Percentiles rank a stretch among this genome's conserved stretches.
Conservation (phyloP, 2,888 invertebrate species). For the Brassicogethes aeneus region DNA sequence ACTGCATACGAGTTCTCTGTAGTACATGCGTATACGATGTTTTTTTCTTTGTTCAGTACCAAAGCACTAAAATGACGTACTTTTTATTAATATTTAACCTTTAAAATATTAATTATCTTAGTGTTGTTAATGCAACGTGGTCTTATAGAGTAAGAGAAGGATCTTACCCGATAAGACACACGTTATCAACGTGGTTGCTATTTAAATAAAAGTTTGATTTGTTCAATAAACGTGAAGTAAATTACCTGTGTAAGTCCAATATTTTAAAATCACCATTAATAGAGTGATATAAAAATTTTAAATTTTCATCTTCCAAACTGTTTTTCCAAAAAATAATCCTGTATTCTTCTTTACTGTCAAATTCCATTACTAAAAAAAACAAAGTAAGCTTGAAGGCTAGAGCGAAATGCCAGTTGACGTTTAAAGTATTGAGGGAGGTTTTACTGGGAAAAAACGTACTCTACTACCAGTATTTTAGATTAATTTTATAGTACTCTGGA, state of each 20-base stretch:
- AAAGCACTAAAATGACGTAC: slow-evolving; percentile 47
- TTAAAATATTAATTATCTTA: slow-evolving; percentile 19
- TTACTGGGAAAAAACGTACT: too few relatives aligned
- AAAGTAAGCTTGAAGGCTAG: too few relatives aligned
- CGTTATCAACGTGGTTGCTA: too few relatives aligned
- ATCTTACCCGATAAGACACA: too few relatives aligned
- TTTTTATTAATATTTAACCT: slow-evolving; percentile 7
- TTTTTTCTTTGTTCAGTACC: slow-evolving; percentile 58
- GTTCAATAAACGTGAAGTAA: too few relatives aligned
- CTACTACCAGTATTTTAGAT: too few relatives aligned
- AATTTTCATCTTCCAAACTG: slow-evolving; percentile 63
- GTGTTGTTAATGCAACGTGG: slow-evolving; percentile 13
- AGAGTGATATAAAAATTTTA: slow-evolving; percentile 52
- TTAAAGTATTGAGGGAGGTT: too few relatives aligned
- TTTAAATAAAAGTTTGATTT: too few relatives aligned
- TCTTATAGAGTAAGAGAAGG: too few relatives aligned
- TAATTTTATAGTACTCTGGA: too few relatives aligned
- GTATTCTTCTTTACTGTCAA: slow-evolving; percentile 58
- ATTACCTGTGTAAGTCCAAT: slow-evolving; percentile 48
- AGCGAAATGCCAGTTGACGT: not conserved
- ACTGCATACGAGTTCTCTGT: slow-evolving; percentile 51
- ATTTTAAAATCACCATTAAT: slow-evolving; percentile 47
- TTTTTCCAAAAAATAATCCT: slow-evolving; percentile 75
- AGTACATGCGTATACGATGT: slow-evolving; percentile 60
- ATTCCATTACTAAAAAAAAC: slow-evolving; percentile 54